These are phyloP conservation scores for Lottia gigantea DNA, from an alignment of 2,888 invertebrate genomes.

Conservation along the genomic window DNA sequence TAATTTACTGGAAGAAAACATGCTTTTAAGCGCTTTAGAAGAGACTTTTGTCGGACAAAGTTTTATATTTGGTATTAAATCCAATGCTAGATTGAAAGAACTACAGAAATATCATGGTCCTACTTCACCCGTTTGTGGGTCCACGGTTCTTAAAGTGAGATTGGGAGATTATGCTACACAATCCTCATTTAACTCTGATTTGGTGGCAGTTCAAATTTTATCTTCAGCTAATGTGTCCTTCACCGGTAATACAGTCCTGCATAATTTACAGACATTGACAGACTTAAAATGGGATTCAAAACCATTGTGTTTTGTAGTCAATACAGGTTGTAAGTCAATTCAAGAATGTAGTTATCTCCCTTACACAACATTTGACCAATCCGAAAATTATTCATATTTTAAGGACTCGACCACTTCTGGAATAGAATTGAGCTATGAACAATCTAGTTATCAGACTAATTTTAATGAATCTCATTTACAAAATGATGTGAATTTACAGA, in stretches of 20 bases:
- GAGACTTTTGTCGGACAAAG: conserved; percentile 25
- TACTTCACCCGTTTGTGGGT: neutral
- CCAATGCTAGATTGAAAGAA: conserved; percentile 4
- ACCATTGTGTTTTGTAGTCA: neutral
- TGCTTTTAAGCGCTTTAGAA: conserved; percentile 21
- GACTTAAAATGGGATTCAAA: neutral
- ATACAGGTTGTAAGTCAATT: neutral
- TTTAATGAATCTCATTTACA: too few relatives aligned
- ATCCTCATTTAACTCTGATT: conserved; percentile 15
- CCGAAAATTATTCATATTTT: too few relatives aligned
- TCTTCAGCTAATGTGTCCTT: neutral
- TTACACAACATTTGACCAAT: neutral
- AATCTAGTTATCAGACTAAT: too few relatives aligned
- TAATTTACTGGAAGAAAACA: conserved; percentile 18
- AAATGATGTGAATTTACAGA: neutral
- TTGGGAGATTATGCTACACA: conserved; percentile 15
- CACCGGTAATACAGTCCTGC: neutral
- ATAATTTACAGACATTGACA: neutral
- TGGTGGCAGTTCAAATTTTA: conserved; percentile 26
- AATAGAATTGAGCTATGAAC: too few relatives aligned
- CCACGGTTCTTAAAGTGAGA: conserved; percentile 10
- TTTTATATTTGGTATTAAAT: conserved; percentile 29
- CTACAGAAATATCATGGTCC: neutral
- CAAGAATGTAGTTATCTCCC: conserved; percentile 3
- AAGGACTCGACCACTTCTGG: too few relatives aligned